phyloP scores from a whole-genome alignment of 2,797 vertebrate genomes.

The Channallabes apus region DNA sequence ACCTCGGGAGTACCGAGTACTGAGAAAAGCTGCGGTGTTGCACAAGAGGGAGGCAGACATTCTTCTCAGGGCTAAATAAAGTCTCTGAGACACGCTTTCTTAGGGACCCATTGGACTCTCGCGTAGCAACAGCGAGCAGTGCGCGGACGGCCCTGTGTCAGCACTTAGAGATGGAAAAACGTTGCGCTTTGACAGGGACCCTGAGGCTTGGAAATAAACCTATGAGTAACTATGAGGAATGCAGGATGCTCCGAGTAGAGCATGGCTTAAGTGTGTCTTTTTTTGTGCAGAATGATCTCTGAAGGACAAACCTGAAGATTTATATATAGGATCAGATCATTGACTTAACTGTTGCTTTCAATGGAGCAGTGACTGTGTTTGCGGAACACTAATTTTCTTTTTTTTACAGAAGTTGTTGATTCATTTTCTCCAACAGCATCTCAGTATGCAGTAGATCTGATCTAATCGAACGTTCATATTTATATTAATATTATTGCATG shows the following conservation, averaged over 20 bases:
- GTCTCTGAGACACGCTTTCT: slow-evolving; percentile 57
- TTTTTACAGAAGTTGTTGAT: background rate
- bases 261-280: background rate
- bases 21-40: slow-evolving; percentile 54
- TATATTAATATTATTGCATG: background rate
- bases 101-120: slow-evolving; percentile 45
- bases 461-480: background rate
- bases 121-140: slow-evolving; percentile 43
- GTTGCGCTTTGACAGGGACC: background rate
- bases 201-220: slow-evolving; percentile 29
- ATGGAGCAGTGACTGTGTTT: background rate
- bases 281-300: background rate
- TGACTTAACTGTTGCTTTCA: background rate
- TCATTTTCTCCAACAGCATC: background rate
- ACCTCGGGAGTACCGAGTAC: slow-evolving; percentile 55
- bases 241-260: slow-evolving; percentile 11
- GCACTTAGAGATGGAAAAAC: slow-evolving; percentile 40
- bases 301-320: background rate
- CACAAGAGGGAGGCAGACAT: slow-evolving; percentile 50
- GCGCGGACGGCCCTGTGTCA: slow-evolving; percentile 31
- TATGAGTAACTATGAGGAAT: slow-evolving; percentile 9
- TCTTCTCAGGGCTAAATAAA: slow-evolving; percentile 59
- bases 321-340: background rate
- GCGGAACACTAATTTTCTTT: background rate
- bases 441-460: background rate